Evolutionary conservation across 2,888 invertebrate genomes (phyloP), one percentile per base, ranked within the genome.

Genomic region (Phyllotreta cruciferae): DNA sequence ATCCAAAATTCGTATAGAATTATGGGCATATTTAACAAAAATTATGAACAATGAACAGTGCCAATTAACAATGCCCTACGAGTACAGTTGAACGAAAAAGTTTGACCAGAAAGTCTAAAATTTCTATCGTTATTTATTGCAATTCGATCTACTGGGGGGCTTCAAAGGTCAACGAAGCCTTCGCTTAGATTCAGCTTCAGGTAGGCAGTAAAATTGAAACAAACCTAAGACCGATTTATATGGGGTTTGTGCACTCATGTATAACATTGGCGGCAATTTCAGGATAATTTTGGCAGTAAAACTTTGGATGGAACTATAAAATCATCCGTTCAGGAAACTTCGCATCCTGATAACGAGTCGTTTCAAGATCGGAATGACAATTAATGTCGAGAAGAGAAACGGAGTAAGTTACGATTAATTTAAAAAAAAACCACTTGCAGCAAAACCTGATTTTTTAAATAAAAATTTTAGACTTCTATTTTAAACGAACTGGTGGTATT

Each of bases 271-370:
- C 44, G 44, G 44, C 44, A 10, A 44, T 44, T n/a, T 44, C 44
- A 10, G 44, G 44, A 44, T 44, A 44, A 44, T 44, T 44, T 44
- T 44, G 10, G 44, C 44, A 44, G 44, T 44, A 44, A 44, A 44
- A 44, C 44, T 44, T 44, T 7, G 44, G 10, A 7, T 44, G 10
- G 44, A 44, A 44, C 11, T 14, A 44, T 44, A 44, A 44, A 44
- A 44, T n/a, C 44, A n/a, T 44, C 6, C 44, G 10, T 44, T 14
- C 44, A 24, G 24, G 24, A 4, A 24, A 24, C 24, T 24, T 24
- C 44, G 11, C 10, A 41, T 41, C 10, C 41, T 41, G 41, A 41
- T 41, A 41, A 41, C 9, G 41, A 41, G 10, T 41, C 41, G 41
- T 41, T 41, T n/a, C n/a, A 9, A 41, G n/a, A 41, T 41, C 9